Conservation (phyloP, 2,888 invertebrate species). For the Arrhopalites spinosus region DNA sequence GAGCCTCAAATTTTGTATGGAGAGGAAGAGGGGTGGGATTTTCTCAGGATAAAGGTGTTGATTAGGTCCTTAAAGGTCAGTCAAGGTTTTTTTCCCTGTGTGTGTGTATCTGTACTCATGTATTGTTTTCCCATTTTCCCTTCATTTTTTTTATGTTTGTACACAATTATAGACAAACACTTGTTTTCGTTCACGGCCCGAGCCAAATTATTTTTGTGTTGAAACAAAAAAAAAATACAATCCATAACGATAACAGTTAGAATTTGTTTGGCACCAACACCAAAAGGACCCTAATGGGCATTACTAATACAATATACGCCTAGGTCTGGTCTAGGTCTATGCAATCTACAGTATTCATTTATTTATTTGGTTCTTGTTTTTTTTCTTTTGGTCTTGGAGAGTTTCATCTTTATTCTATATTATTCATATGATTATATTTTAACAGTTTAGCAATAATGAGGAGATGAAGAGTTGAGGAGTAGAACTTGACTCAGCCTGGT, state of each 20-base stretch:
- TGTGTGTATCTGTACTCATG: no score
- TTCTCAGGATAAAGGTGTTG: conserved; percentile 46
- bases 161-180: neutral
- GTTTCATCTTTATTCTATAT: no score
- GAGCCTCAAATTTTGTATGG: neutral
- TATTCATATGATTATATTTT: no score
- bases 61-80: conserved; percentile 42
- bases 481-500: neutral
- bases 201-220: conserved; percentile 21
- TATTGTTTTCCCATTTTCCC: conserved; percentile 30
- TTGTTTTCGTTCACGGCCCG: conserved; percentile 9
- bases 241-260: conserved; percentile 9
- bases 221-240: conserved; percentile 14
- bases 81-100: conserved; percentile 9
- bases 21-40: conserved; percentile 40
- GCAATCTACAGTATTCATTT: no score
- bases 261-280: neutral
- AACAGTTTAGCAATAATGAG: no score
- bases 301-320: conserved; percentile 26
- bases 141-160: no score
- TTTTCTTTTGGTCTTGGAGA: no score
- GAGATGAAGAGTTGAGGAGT: no score
- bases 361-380: no score
- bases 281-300: conserved; percentile 5
- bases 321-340: conserved; percentile 15